A percentile compares a stretch with the other conserved stretches of the same genome.
phyloP scores from a whole-genome alignment of 2,888 invertebrate genomes.

The Pammene aurita region DNA sequence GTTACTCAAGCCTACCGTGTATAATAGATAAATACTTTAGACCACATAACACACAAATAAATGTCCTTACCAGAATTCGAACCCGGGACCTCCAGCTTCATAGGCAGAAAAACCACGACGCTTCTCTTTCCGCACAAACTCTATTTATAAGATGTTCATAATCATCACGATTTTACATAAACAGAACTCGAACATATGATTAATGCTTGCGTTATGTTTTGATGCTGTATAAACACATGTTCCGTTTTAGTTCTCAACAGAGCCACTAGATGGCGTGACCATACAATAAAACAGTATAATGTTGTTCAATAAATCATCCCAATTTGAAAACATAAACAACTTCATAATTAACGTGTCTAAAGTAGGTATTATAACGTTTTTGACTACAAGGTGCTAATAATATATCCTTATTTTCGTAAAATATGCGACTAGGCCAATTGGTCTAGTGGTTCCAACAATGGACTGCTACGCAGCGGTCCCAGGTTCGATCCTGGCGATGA shows the following conservation, averaged over 20 bases:
- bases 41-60: too few relatives aligned
- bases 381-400: neutral
- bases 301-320: neutral
- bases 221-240: neutral
- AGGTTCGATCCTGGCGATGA: constrained; percentile 61
- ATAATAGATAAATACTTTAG: too few relatives aligned
- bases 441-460: constrained; percentile 45
- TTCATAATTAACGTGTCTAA: too few relatives aligned
- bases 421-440: constrained; percentile 34
- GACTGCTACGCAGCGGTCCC: constrained; percentile 41
- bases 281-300: neutral
- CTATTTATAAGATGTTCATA: too few relatives aligned
- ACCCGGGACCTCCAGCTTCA: too few relatives aligned
- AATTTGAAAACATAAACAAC: neutral
- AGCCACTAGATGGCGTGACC: constrained; percentile 22
- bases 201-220: too few relatives aligned
- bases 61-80: too few relatives aligned
- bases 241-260: constrained; percentile 10
- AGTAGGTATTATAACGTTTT: neutral
- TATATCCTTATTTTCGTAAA: constrained; percentile 42
- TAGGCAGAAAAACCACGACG: too few relatives aligned
- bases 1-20: too few relatives aligned
- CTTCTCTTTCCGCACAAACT: too few relatives aligned
- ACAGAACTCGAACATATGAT: too few relatives aligned
- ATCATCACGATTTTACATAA: too few relatives aligned